Percentiles rank a stretch among this genome's conserved stretches.
phyloP scores from a whole-genome alignment of 1,140 invertebrate species.

The Dendrolimus punctatus region DNA sequence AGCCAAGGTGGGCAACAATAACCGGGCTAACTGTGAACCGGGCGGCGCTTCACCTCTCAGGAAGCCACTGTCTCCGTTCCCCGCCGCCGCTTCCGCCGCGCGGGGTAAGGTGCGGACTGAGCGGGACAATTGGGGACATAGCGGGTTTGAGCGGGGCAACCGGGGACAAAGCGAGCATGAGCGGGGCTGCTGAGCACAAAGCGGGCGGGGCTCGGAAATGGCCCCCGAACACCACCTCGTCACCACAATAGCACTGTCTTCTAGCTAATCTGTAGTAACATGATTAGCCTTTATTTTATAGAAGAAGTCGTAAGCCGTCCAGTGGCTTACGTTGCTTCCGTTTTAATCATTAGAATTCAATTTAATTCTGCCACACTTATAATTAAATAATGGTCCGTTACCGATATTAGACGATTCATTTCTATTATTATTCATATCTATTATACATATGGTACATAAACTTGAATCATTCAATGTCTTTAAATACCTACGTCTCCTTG shows the following conservation, averaged over 20 bases:
- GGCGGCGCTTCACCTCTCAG: constrained; percentile 45
- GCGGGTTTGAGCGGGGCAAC: constrained; percentile 20
- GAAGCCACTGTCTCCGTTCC: constrained; percentile 60
- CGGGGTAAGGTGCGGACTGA: constrained; percentile 10
- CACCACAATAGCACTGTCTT: constrained; percentile 21
- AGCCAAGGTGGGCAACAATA: constrained; percentile 32
- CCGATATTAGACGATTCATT: too few species aligned
- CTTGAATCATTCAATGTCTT: too few species aligned
- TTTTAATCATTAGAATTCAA: too few species aligned
- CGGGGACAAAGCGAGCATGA: background rate
- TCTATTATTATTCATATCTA: too few species aligned
- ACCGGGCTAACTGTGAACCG: constrained; percentile 32
- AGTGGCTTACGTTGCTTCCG: too few species aligned
- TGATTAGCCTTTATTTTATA: constrained; percentile 31
- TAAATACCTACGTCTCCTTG: too few species aligned
- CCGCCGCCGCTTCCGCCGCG: constrained; percentile 53
- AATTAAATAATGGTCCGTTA: too few species aligned
- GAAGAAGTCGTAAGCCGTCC: too few species aligned
- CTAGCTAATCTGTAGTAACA: constrained; percentile 62
- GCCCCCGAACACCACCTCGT: constrained; percentile 15
- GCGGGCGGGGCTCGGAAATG: constrained; percentile 32
- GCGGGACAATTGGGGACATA: constrained; percentile 14
- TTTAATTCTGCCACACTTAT: too few species aligned
- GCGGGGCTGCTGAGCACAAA: too few species aligned
- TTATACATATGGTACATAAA: too few species aligned